Evolutionary conservation across 2,797 vertebrate genomes (phyloP).

Genomic region (Rhinella marina): DNA sequence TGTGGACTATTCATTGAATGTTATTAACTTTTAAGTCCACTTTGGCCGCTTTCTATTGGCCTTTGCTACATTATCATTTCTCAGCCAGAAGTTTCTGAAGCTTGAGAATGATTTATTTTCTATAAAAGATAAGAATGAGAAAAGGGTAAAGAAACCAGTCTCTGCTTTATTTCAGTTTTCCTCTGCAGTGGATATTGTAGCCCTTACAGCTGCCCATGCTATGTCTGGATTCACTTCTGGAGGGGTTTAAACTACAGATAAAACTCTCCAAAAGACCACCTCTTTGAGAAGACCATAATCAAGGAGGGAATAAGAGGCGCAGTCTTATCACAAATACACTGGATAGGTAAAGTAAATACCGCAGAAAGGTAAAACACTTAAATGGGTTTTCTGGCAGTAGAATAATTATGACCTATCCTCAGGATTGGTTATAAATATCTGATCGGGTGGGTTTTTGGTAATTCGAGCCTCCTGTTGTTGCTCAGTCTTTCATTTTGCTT

Average conservation of each 20-base stretch:
- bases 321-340: too few species aligned
- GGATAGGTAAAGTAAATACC: too few species aligned
- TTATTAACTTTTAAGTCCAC: slow-evolving; percentile 46
- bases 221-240: neutral
- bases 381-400: too few species aligned
- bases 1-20: slow-evolving; percentile 44
- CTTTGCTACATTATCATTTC: slow-evolving; percentile 28
- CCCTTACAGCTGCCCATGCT: neutral
- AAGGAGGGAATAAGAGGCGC: too few species aligned
- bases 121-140: neutral
- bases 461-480: too few species aligned
- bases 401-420: too few species aligned
- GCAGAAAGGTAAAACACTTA: too few species aligned
- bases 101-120: neutral
- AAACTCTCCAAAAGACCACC: neutral
- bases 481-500: too few species aligned
- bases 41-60: slow-evolving; percentile 9
- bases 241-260: neutral
- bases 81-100: neutral
- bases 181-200: neutral
- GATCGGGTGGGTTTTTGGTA: too few species aligned
- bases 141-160: neutral
- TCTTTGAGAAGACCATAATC: neutral
- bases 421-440: too few species aligned
- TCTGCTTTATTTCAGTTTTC: neutral